Evolutionary conservation across 2,888 invertebrate species (phyloP).

Genomic region (Drosophila sordidula): DNA sequence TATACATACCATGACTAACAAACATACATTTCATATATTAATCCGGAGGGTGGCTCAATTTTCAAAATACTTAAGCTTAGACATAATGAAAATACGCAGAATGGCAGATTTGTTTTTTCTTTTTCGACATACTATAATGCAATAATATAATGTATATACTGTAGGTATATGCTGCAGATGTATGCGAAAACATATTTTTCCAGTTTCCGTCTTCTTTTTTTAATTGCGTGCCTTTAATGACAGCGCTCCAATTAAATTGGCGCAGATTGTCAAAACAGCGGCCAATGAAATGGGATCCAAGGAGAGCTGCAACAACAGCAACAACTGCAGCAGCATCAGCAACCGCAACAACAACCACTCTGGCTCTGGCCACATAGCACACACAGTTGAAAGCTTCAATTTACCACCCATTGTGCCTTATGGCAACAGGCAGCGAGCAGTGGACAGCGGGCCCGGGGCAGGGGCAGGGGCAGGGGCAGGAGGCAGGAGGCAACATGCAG

Average conservation of each 20-base stretch:
- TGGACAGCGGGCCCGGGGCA: neutral
- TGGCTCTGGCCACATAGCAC: slow-evolving; percentile 22
- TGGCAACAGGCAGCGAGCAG: slow-evolving; percentile 52
- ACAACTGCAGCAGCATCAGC: slow-evolving; percentile 13
- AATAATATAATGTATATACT: no score
- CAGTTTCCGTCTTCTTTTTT: slow-evolving; percentile 16
- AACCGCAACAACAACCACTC: slow-evolving; percentile 21
- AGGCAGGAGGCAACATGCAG: slow-evolving; percentile 31
- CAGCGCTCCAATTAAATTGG: slow-evolving; percentile 79
- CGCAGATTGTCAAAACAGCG: slow-evolving; percentile 76
- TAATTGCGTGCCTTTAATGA: slow-evolving; percentile 81
- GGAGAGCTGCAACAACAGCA: slow-evolving; percentile 13
- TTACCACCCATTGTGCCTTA: slow-evolving; percentile 79
- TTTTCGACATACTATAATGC: no score
- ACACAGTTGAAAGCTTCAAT: slow-evolving; percentile 78
- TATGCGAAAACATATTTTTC: neutral
- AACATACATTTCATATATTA: no score
- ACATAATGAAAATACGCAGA: no score
- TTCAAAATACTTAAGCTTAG: no score
- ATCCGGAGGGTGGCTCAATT: no score
- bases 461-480: slow-evolving; percentile 10
- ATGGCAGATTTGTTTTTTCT: no score
- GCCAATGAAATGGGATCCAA: slow-evolving; percentile 71
- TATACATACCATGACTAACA: no score
- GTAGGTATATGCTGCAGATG: no score